Evolutionary conservation across 2,797 vertebrate genomes (phyloP).

Genomic region (Pseudotriccus pelzelni): DNA sequence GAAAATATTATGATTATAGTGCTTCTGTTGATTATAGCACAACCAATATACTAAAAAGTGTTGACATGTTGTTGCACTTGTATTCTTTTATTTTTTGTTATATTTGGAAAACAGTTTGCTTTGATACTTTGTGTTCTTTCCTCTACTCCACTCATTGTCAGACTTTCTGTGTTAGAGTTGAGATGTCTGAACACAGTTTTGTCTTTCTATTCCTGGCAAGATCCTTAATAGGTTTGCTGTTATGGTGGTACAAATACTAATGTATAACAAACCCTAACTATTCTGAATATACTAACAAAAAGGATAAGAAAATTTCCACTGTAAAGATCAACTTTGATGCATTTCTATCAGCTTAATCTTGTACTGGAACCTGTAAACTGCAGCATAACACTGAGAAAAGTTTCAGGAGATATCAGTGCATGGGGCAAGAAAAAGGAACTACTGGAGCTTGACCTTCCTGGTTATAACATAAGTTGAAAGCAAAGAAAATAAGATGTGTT

Average conservation of each 20-base stretch:
- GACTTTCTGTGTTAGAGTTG: not conserved
- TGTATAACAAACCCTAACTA: not conserved
- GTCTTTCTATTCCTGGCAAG: not conserved
- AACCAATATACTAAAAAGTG: not conserved
- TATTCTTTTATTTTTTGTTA: not conserved
- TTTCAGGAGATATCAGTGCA: not conserved
- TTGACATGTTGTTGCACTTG: not conserved
- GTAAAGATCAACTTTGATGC: not conserved
- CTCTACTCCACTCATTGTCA: not conserved
- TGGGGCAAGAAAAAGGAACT: not conserved
- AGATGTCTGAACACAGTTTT: not conserved
- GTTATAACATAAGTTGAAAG: not conserved
- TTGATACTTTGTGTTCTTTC: not conserved
- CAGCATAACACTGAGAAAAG: not conserved
- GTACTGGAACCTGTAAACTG: not conserved
- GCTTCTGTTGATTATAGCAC: not conserved
- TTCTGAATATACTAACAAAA: not conserved
- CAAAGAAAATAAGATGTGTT: not conserved
- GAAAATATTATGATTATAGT: not conserved
- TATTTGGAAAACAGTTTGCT: not conserved
- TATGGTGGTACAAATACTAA: not conserved
- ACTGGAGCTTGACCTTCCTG: not conserved
- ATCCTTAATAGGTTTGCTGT: accelerated
- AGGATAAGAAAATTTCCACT: not conserved
- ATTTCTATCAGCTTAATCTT: not conserved